Conservation (phyloP, 2,888 invertebrate species). For the Penaeus monodon region DNA sequence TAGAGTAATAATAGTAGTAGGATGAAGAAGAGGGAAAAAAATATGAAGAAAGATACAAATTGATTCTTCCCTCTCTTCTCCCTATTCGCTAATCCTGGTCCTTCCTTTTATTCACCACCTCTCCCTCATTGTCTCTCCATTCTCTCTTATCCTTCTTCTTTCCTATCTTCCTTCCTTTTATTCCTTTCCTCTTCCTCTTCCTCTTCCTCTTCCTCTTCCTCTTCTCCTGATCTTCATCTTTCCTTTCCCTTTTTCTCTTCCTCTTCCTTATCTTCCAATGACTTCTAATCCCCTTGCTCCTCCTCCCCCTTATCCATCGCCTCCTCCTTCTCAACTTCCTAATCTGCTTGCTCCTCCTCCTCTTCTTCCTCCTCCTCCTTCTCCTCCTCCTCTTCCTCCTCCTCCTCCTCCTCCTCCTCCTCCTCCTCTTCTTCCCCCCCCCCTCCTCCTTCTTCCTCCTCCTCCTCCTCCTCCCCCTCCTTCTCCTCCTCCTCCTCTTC, state of each 20-base stretch:
- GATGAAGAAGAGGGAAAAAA: no score
- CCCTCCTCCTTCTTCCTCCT: neutral
- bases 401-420: neutral
- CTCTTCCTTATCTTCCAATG: no score
- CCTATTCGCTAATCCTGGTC: neutral
- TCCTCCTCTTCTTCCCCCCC: neutral
- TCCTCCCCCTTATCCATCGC: neutral
- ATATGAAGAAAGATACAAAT: neutral
- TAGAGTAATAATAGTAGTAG: no score
- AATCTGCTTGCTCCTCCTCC: neutral
- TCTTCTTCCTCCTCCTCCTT: neutral
- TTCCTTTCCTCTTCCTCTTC: neutral
- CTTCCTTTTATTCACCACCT: neutral
- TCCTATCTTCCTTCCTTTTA: neutral
- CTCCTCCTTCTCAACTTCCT: neutral
- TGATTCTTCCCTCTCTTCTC: neutral
- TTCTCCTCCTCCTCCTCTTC: neutral
- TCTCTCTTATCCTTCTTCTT: neutral
- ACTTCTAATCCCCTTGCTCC: neutral
- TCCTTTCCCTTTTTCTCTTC: neutral
- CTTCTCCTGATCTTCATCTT: neutral
- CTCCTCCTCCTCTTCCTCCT: neutral
- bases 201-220: neutral
- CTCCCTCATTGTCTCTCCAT: neutral
- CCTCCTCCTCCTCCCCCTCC: no score